phyloP scores from a whole-genome alignment of 2,797 vertebrate genomes.

The Schizopygopsis malacanthus region DNA sequence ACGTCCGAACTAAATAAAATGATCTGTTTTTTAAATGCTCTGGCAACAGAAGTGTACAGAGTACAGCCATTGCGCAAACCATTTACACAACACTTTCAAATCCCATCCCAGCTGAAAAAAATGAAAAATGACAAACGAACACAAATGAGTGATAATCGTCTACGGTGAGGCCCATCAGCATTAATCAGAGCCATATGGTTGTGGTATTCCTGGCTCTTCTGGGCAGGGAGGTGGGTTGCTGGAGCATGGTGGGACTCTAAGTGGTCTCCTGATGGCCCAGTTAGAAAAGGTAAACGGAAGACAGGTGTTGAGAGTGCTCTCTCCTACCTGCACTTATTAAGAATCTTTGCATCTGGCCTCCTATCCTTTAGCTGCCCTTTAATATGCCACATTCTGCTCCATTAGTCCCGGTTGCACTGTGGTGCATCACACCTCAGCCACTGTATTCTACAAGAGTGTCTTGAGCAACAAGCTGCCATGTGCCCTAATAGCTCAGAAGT shows the following conservation, averaged over 20 bases:
- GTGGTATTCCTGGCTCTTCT: slow-evolving; percentile 43
- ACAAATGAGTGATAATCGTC: slow-evolving; percentile 55
- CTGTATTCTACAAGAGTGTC: not conserved
- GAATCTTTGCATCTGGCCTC: slow-evolving; percentile 22
- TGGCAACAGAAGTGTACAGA: not conserved
- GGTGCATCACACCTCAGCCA: not conserved
- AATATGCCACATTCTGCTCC: not conserved
- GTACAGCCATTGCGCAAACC: not conserved
- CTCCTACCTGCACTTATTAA: slow-evolving; percentile 53
- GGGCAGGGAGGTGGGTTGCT: slow-evolving; percentile 50
- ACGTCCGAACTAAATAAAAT: not conserved
- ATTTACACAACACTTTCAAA: slow-evolving; percentile 4
- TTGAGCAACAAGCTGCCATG: not conserved
- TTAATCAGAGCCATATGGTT: slow-evolving; percentile 60
- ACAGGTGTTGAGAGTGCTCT: slow-evolving; percentile 60
- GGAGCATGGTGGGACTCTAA: slow-evolving; percentile 61
- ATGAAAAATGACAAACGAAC: slow-evolving; percentile 73
- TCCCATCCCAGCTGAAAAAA: slow-evolving; percentile 69
- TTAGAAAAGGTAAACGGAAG: slow-evolving; percentile 59
- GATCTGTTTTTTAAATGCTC: not conserved
- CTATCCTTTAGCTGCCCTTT: slow-evolving; percentile 35
- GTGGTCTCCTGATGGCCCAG: slow-evolving; percentile 56
- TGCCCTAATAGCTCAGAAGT: not conserved
- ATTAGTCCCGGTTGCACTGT: not conserved
- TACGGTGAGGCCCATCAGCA: slow-evolving; percentile 41